These are phyloP conservation scores for Ptychochromis oligacanthus DNA, from an alignment of 2,113 vertebrate species.

Conservation along the genomic window DNA sequence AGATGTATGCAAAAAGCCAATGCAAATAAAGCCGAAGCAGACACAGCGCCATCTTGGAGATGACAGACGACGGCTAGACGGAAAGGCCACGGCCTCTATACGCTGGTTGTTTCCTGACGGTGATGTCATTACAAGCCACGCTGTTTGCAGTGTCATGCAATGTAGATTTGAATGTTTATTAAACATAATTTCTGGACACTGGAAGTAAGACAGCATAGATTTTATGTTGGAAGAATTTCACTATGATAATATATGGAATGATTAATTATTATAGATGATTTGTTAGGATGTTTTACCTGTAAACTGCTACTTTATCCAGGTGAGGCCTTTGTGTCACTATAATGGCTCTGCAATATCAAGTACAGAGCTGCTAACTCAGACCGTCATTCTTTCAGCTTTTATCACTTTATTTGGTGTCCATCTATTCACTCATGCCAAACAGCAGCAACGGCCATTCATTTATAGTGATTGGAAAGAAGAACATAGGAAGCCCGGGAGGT, in stretches of 20 bases:
- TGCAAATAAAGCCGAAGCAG: constrained; percentile 69
- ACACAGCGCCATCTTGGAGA: constrained; percentile 66
- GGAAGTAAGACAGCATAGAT: background rate
- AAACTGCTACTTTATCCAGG: constrained; percentile 67
- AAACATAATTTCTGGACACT: background rate
- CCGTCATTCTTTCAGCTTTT: constrained; percentile 64
- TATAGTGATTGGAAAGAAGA: constrained; percentile 64
- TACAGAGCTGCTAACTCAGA: constrained; percentile 70
- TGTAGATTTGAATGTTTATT: constrained; percentile 29
- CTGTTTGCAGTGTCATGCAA: constrained; percentile 22
- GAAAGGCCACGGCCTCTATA: constrained; percentile 69
- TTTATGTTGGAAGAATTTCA: background rate
- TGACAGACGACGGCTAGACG: constrained; percentile 71
- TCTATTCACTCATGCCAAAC: constrained; percentile 65
- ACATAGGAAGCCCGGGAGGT: constrained; percentile 33
- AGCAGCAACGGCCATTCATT: constrained; percentile 66
- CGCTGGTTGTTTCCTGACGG: constrained; percentile 53
- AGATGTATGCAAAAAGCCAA: constrained; percentile 64
- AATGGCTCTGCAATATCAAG: constrained; percentile 71
- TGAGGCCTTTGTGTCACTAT: constrained; percentile 71
- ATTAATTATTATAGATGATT: background rate
- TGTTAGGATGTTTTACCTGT: constrained; percentile 29
- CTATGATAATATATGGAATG: background rate
- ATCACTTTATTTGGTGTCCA: constrained; percentile 75
- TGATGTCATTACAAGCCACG: constrained; percentile 43